Conservation (phyloP, 2,113 vertebrate species). For the Pluvianellus socialis region DNA sequence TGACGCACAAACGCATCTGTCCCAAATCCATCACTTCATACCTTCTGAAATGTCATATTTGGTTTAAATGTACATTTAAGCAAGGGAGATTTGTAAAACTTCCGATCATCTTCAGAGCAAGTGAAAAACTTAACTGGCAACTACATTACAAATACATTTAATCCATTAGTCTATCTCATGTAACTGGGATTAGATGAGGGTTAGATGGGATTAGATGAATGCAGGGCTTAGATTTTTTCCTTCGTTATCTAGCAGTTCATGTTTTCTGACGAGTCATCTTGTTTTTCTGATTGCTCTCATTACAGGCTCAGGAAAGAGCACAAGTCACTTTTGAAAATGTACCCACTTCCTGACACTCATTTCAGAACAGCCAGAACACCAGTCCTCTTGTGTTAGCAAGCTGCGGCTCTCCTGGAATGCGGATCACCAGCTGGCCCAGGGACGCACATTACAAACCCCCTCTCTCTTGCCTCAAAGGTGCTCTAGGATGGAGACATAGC, state of each 20-base stretch:
- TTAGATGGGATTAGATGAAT: not conserved
- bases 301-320: not conserved
- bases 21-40: not conserved
- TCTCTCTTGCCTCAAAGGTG: not conserved
- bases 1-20: not conserved
- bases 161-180: not conserved
- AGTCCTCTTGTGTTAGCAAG: not conserved
- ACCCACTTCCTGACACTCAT: not conserved
- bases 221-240: constrained; percentile 17
- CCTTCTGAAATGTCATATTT: not conserved
- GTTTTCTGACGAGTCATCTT: not conserved
- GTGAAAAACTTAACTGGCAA: constrained; percentile 8
- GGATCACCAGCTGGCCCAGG: not conserved
- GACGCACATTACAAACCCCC: rapidly evolving
- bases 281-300: constrained; percentile 6
- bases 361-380: not conserved
- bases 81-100: not conserved
- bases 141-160: constrained; percentile 38
- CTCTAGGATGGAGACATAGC: not conserved
- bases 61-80: not conserved
- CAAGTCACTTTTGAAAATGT: not conserved
- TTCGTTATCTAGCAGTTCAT: not conserved
- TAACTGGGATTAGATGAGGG: not conserved
- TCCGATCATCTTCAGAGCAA: not conserved
- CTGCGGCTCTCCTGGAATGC: not conserved